phyloP scores from a whole-genome alignment of 2,888 invertebrate genomes.

The Auanema freiburgensis region DNA sequence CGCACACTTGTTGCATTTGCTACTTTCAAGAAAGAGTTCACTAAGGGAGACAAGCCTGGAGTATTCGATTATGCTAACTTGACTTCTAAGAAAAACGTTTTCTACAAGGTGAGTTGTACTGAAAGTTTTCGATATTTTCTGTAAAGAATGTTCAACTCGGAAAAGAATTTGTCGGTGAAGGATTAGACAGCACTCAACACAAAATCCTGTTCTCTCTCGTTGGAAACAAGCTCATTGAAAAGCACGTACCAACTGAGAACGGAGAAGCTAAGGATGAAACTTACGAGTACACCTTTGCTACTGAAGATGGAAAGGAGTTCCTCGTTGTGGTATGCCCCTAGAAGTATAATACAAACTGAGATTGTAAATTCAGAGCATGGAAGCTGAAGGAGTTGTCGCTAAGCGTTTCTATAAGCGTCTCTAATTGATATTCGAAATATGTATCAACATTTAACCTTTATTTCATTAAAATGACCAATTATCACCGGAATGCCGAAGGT shows the following conservation, averaged over 20 bases:
- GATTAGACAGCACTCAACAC: constrained; percentile 57
- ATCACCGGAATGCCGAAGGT: too few species aligned
- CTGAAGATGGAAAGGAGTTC: constrained; percentile 28
- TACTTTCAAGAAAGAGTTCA: constrained; percentile 53
- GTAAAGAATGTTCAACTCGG: constrained; percentile 40
- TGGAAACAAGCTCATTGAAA: constrained; percentile 35
- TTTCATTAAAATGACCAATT: too few species aligned
- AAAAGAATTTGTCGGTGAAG: constrained; percentile 55
- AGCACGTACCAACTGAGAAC: constrained; percentile 44
- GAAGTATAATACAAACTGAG: neutral
- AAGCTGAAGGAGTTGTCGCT: constrained; percentile 50
- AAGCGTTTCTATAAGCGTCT: constrained; percentile 58
- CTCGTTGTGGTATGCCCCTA: constrained; percentile 44
- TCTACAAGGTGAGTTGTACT: constrained; percentile 38
- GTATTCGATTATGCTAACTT: constrained; percentile 47
- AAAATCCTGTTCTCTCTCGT: constrained; percentile 33
- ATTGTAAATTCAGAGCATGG: constrained; percentile 49
- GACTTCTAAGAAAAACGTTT: constrained; percentile 59
- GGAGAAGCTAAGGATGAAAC: constrained; percentile 57
- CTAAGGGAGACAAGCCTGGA: constrained; percentile 20
- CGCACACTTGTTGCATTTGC: constrained; percentile 51
- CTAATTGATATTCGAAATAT: constrained; percentile 4
- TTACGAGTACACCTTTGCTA: constrained; percentile 54
- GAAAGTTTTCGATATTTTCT: neutral
- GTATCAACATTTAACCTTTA: too few species aligned